Base-by-base conservation (phyloP, 2,888 invertebrate genomes). In the Scaptodrosophila latifasciaeformis region DNA sequence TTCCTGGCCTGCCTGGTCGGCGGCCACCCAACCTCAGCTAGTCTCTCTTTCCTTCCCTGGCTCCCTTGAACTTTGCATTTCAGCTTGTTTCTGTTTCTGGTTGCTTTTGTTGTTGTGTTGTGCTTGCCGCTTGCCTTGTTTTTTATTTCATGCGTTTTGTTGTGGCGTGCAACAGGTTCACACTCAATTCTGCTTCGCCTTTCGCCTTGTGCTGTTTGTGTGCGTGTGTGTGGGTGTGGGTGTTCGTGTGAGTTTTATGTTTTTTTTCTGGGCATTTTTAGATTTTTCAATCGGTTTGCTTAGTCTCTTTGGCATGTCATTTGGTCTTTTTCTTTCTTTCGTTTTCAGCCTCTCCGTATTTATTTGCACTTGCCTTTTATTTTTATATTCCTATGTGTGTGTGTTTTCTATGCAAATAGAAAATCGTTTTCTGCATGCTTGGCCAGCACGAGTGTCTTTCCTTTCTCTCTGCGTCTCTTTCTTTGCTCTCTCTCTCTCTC, bases 151-250 rank as follows among this genome's bases (percentile, higher is more conserved):
- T 49, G 48, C 34, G 44, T 53, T 40, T 52, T 63, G 59, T 59
- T 68, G 62, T 53, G 56, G 54, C 62, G 62, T 53, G 79, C 71
- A 76, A 74, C 75, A 80, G 82, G 65, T 67, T 69, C 62, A 62
- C 51, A 31, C 59, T 53, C 52, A 57, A 50, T 52, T 53, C 19
- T n/a, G n/a, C 12, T 39, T 30, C 21, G 49, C 53, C 48, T 49
- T 53, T 29, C 30, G 52, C 45, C 43, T 54, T 48, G 52, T 54
- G 59, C 37, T 52, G 49, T 59, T 51, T 57, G 40, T 54, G 52
- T 48, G 52, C 46, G 24, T 49, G 47, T 24, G n/a, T n/a, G n/a
- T n/a, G n/a, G n/a, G n/a, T 49, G 29, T 53, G 58, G 50, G 43
- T 57, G 49, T 46, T 31, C 39, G 6, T 31, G 27, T 21, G 37